Percentiles rank a stretch among this genome's conserved stretches.
Conservation (phyloP, 2,113 vertebrate genomes). For the Triplophysa rosa region DNA sequence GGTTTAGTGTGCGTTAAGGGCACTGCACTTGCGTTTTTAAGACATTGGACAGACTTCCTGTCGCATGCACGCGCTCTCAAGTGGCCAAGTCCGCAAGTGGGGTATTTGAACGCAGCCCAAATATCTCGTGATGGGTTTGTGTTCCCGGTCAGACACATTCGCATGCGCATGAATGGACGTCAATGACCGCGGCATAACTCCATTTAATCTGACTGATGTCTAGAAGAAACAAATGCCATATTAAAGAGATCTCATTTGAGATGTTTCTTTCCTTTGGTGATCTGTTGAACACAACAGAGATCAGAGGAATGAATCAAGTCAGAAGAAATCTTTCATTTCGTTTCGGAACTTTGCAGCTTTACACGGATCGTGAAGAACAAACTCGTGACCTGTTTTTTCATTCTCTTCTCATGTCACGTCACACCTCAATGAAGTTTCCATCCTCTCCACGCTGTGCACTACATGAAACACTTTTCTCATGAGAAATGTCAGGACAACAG, state of each 20-base stretch:
- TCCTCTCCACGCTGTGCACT: neutral
- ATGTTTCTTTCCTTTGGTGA: neutral
- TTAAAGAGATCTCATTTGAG: neutral
- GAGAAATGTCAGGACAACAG: neutral
- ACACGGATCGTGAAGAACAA: neutral
- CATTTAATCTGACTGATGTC: neutral
- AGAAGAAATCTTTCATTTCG: slow-evolving; percentile 6
- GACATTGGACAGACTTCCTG: too few relatives aligned
- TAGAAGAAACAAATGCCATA: neutral
- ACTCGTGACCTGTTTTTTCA: slow-evolving; percentile 5
- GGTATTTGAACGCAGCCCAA: too few relatives aligned
- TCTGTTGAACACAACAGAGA: neutral
- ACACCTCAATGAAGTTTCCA: slow-evolving; percentile 2
- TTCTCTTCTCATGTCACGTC: slow-evolving; percentile 22
- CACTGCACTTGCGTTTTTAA: too few relatives aligned
- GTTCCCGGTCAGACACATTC: too few relatives aligned
- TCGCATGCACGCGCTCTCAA: too few relatives aligned
- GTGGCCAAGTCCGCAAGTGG: too few relatives aligned
- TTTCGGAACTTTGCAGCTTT: neutral
- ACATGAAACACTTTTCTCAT: neutral
- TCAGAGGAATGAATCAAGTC: neutral
- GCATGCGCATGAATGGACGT: too few relatives aligned
- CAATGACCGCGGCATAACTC: neutral
- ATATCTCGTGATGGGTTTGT: too few relatives aligned
- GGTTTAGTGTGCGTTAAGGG: too few relatives aligned